These are phyloP conservation scores for Bugula neritina DNA, from an alignment of 2,888 invertebrate genomes.

Conservation along the genomic window DNA sequence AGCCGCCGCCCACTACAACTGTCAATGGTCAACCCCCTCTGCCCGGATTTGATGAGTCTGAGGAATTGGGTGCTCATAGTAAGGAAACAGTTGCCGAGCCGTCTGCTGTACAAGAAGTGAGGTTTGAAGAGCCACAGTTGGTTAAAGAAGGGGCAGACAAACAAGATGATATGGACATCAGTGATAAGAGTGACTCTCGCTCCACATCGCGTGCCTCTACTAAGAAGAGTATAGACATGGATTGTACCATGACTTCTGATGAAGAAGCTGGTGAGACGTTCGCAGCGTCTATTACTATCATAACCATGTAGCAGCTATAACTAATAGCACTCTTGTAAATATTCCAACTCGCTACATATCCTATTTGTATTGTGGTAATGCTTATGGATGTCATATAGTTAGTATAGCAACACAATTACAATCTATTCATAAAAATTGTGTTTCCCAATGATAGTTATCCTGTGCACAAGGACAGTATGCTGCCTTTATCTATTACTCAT, in stretches of 20 bases:
- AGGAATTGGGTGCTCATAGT: not conserved
- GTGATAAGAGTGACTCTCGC: constrained; percentile 4
- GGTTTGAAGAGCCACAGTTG: not conserved
- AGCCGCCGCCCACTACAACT: not conserved
- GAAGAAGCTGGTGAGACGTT: constrained; percentile 9
- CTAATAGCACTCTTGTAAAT: too few relatives aligned
- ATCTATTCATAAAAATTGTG: too few relatives aligned
- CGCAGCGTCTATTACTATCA: too few relatives aligned
- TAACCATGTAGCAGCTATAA: too few relatives aligned
- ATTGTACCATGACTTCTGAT: constrained; percentile 25
- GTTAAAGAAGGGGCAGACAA: not conserved
- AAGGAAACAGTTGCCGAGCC: not conserved
- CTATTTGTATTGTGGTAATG: too few relatives aligned
- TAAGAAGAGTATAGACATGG: constrained; percentile 24
- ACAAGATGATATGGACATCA: constrained; percentile 20
- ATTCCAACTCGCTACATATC: too few relatives aligned
- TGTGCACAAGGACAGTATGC: too few relatives aligned
- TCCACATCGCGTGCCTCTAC: constrained; percentile 12
- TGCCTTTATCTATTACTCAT: too few relatives aligned
- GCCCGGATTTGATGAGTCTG: constrained; percentile 7
- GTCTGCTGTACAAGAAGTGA: not conserved
- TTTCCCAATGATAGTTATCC: too few relatives aligned
- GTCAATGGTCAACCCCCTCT: not conserved
- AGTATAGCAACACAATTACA: too few relatives aligned
- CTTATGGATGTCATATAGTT: too few relatives aligned